Base-by-base conservation (phyloP, 2,113 vertebrate genomes). In the Hiodon alosoides region DNA sequence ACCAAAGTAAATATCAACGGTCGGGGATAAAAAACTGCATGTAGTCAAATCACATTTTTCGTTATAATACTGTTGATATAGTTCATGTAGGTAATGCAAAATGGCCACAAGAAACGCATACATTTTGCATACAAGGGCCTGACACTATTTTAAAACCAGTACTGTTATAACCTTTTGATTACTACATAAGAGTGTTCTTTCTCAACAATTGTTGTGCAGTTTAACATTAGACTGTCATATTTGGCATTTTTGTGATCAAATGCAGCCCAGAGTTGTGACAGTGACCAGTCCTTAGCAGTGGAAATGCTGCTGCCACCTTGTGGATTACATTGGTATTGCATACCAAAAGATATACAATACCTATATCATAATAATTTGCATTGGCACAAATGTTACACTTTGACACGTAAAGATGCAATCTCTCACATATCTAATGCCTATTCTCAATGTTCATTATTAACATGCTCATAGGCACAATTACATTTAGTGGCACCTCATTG, bases 271-370 rank as follows among this genome's bases (percentile, higher is more conserved):
- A 74, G 65, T 8, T 6, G 13, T 70, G 68, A 71, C 31, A 4
- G 64, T 9, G 58, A 64, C 73, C 68, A 65, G 74, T 76, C 72
- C 17, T 68, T n/a, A 59, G 68, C 73, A 66, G 50, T 54, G 74
- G 58, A 58, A 66, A 51, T 67, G 62, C 55, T 81, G 80, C 78
- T 85, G 84, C 84, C 84, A 79, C 77, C 82, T 9, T 73, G 84
- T 85, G 82, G 81, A 53, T 50, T 7, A 13, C 17, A 47, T 31
- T 53, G 54, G 11, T 66, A 83, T 60, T 80, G 73, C 78, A 76
- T 7, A 46, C 64, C 16, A 7, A 31, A 31, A 31, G 31, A 31
- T 31, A 31, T 31, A 31, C 31, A 31, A 31, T 31, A 31, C 31
- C 31, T 31, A 31, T 31, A 31, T 31, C 31, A 31, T 31, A 31